phyloP scores from a whole-genome alignment of 2,113 vertebrate species.

The Silurus meridionalis region DNA sequence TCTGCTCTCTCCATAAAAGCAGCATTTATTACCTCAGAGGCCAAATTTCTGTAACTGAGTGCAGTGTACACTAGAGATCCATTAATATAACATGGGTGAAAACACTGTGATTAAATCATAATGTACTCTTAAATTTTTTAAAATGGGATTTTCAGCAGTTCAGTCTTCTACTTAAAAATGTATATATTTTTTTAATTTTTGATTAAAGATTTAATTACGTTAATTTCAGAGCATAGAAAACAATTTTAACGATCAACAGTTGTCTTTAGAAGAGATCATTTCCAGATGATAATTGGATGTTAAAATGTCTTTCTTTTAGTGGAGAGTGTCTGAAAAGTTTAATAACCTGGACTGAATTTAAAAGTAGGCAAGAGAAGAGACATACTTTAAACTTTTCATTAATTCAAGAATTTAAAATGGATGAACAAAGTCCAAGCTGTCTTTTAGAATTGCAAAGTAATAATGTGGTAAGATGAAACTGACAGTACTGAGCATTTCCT shows the following conservation, averaged over 20 bases:
- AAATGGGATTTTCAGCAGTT: slow-evolving; percentile 10
- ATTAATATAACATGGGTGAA: slow-evolving; percentile 40
- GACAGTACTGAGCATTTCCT: background rate
- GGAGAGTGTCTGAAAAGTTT: slow-evolving; percentile 3
- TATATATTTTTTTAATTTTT: background rate
- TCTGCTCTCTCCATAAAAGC: slow-evolving; percentile 33
- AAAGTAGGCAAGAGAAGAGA: slow-evolving; percentile 3
- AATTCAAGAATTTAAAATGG: slow-evolving; percentile 3
- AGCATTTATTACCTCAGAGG: slow-evolving; percentile 36
- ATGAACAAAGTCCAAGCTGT: slow-evolving; percentile 10
- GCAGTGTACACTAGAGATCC: slow-evolving; percentile 26
- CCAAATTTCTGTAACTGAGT: slow-evolving; percentile 26
- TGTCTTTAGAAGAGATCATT: background rate
- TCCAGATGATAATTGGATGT: background rate
- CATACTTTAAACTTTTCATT: background rate
- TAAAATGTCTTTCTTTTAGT: slow-evolving; percentile 14
- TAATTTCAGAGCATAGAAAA: background rate
- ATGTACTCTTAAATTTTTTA: slow-evolving; percentile 24
- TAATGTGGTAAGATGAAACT: background rate
- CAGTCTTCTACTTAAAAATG: background rate
- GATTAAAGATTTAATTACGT: background rate
- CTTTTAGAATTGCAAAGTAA: slow-evolving; percentile 29
- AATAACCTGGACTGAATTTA: slow-evolving; percentile 5
- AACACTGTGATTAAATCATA: slow-evolving; percentile 33
- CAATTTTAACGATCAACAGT: background rate